Evolutionary conservation across 2,113 vertebrate genomes (phyloP).

Genomic region (Sinocyclocheilus maitianheensis): DNA sequence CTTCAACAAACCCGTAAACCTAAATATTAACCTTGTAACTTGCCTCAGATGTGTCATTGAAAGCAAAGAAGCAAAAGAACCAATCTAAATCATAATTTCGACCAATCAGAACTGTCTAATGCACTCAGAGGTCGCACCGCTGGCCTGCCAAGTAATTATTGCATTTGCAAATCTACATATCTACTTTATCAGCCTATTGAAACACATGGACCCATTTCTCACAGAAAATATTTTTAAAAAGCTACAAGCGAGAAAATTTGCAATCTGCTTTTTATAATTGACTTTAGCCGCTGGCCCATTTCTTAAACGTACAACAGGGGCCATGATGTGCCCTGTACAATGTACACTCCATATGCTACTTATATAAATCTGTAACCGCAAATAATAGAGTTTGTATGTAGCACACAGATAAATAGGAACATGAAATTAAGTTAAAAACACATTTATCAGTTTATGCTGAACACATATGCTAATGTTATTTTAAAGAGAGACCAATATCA

Average conservation of each 20-base stretch:
- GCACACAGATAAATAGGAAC: conserved; percentile 13
- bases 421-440: conserved; percentile 33
- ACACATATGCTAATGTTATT: conserved; percentile 25
- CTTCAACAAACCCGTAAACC: not conserved
- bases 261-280: conserved; percentile 27
- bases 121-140: not conserved
- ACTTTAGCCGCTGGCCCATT: conserved; percentile 3
- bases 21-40: not conserved
- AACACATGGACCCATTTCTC: not conserved
- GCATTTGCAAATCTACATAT: not conserved
- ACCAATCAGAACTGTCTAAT: not conserved
- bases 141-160: not conserved
- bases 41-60: not conserved
- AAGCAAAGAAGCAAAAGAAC: not conserved
- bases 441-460: conserved; percentile 20
- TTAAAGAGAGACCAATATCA: conserved; percentile 16
- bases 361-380: conserved; percentile 17
- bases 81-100: not conserved
- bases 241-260: not conserved
- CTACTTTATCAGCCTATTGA: not conserved
- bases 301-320: not conserved
- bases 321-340: not conserved
- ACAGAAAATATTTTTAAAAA: not conserved
- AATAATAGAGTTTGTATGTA: conserved; percentile 26
- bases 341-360: not conserved